A percentile compares a stretch with the other conserved stretches of the same genome.
These are phyloP conservation scores for Tylochromis polylepis DNA, from an alignment of 2,113 vertebrate genomes.

Conservation along the genomic window DNA sequence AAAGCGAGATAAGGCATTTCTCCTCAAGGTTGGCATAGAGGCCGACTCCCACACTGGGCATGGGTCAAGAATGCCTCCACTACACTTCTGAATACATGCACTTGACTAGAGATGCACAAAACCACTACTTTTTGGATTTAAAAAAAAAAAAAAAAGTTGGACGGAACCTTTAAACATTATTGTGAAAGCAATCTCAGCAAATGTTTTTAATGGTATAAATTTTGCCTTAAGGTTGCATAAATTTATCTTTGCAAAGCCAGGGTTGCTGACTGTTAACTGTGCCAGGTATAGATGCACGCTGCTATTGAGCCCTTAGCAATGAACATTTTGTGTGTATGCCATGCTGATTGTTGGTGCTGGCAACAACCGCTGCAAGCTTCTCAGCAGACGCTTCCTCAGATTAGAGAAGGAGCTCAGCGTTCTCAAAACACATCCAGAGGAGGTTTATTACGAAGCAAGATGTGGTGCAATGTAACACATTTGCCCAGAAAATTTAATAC, in stretches of 20 bases:
- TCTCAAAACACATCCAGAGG: neutral
- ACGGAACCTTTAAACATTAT: neutral
- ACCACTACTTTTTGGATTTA: neutral
- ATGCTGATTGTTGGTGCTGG: neutral
- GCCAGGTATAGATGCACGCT: neutral
- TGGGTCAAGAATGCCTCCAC: neutral
- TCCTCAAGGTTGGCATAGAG: conserved; percentile 1
- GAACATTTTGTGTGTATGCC: neutral
- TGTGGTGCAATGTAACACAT: neutral
- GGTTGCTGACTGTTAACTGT: neutral
- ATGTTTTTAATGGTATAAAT: neutral
- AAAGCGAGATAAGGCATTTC: conserved; percentile 36
- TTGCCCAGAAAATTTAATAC: conserved; percentile 6
- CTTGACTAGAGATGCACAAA: neutral
- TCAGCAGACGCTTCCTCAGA: neutral
- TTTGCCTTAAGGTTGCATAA: neutral
- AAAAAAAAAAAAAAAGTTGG: neutral
- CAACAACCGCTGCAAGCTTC: neutral
- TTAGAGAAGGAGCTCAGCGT: neutral
- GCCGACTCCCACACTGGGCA: neutral
- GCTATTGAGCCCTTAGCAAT: neutral
- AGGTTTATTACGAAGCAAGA: neutral
- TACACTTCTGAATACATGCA: neutral
- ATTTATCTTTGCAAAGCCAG: neutral
- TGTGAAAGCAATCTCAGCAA: neutral